These are phyloP conservation scores for Oscheius myriophilus DNA, from an alignment of 2,888 invertebrate genomes.

Conservation along the genomic window DNA sequence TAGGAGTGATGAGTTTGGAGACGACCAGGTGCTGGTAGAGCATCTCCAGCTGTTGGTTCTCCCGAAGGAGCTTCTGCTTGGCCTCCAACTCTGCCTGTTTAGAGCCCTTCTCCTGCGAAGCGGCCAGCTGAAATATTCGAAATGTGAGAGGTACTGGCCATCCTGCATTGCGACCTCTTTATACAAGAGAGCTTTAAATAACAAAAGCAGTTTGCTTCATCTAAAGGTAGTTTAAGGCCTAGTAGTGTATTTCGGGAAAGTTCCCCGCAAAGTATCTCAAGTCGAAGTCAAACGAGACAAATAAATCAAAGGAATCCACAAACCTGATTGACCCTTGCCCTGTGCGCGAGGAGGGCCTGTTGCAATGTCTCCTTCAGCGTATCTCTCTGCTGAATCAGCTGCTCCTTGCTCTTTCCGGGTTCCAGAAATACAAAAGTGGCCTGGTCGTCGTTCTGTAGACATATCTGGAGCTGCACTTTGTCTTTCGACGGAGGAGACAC, in stretches of 20 bases:
- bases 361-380: conserved; percentile 90
- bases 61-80: conserved; percentile 60
- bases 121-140: conserved; percentile 46
- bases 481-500: conserved; percentile 93
- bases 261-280: too few species aligned
- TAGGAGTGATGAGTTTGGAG: conserved; percentile 91
- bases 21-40: conserved; percentile 95
- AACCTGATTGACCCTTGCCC: conserved; percentile 56
- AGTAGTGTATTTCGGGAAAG: neutral
- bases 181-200: neutral
- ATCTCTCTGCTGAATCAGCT: conserved; percentile 89
- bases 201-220: too few species aligned
- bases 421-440: conserved; percentile 96
- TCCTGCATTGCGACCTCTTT: too few species aligned
- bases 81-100: conserved; percentile 52
- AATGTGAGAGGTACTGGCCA: conserved; percentile 10
- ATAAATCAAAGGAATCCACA: neutral
- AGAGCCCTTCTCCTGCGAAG: conserved; percentile 48
- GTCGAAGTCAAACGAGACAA: too few species aligned
- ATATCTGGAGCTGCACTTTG: conserved; percentile 96
- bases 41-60: conserved; percentile 56
- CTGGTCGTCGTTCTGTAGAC: conserved; percentile 82
- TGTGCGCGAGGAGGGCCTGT: conserved; percentile 80
- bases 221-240: neutral
- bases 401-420: conserved; percentile 80